These are phyloP conservation scores for Troilus luridus DNA, from an alignment of 2,888 invertebrate species.

Conservation along the genomic window DNA sequence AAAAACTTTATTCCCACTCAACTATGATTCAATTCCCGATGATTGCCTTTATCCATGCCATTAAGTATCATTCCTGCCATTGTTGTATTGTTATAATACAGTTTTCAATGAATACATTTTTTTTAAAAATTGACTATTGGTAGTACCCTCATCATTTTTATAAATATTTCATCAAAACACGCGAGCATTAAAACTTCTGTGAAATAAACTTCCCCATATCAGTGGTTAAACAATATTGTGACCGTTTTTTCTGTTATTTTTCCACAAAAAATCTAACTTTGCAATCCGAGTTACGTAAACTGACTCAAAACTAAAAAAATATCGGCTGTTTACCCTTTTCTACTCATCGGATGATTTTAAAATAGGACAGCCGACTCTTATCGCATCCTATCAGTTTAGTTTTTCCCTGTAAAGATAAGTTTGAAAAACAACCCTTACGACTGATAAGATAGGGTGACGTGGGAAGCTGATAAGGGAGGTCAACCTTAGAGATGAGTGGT, in stretches of 20 bases:
- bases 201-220: too few relatives aligned
- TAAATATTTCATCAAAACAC: too few relatives aligned
- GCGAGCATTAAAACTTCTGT: too few relatives aligned
- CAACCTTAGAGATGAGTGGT: conserved; percentile 25
- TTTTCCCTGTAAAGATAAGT: conserved; percentile 28
- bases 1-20: too few relatives aligned
- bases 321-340: not conserved
- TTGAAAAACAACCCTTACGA: not conserved
- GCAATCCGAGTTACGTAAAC: not conserved
- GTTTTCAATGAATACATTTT: too few relatives aligned
- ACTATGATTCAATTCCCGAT: too few relatives aligned
- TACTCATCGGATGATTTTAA: not conserved
- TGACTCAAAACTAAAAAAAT: not conserved
- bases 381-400: not conserved
- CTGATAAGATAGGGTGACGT: conserved; percentile 9
- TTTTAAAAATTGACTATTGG: too few relatives aligned
- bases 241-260: not conserved
- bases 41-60: too few relatives aligned
- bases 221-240: too few relatives aligned
- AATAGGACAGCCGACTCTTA: not conserved
- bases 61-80: too few relatives aligned
- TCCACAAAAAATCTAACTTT: not conserved
- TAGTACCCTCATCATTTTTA: too few relatives aligned
- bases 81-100: too few relatives aligned
- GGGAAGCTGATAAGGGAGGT: not conserved